These are phyloP conservation scores for Lampris incognitus DNA, from an alignment of 2,113 vertebrate species.

Conservation along the genomic window DNA sequence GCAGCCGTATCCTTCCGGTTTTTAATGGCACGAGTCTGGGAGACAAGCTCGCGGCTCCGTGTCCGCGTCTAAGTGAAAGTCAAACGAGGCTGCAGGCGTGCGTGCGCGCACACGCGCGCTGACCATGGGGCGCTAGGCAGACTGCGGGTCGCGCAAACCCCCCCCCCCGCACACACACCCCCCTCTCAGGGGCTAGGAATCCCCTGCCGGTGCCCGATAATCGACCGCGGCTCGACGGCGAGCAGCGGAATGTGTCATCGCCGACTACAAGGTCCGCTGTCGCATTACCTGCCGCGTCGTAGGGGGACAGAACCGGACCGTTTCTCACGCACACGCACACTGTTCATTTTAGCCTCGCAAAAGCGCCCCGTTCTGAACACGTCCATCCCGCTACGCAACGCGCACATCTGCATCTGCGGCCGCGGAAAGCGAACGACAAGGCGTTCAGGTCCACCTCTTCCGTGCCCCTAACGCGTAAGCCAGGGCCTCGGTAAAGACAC, in stretches of 20 bases:
- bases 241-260: slow-evolving; percentile 68
- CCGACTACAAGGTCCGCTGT: slow-evolving; percentile 66
- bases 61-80: slow-evolving; percentile 17
- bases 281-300: slow-evolving; percentile 70
- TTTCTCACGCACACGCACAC: slow-evolving; percentile 15
- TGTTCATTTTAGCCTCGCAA: no score
- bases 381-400: no score
- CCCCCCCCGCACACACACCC: slow-evolving; percentile 9
- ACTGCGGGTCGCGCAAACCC: slow-evolving; percentile 44
- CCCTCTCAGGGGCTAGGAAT: slow-evolving; percentile 63
- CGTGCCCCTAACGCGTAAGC: no score
- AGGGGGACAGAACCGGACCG: slow-evolving; percentile 25
- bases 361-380: no score
- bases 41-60: not conserved
- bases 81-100: slow-evolving; percentile 28
- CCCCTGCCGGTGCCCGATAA: slow-evolving; percentile 72
- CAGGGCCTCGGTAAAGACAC: no score
- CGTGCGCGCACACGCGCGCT: not conserved
- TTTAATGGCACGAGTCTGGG: not conserved
- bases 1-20: no score
- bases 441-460: no score
- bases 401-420: no score
- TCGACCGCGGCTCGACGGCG: slow-evolving; percentile 64
- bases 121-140: slow-evolving; percentile 23
- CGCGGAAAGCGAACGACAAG: no score